Conservation (phyloP, 2,888 invertebrate species). For the Choristoneura rosaceana region DNA sequence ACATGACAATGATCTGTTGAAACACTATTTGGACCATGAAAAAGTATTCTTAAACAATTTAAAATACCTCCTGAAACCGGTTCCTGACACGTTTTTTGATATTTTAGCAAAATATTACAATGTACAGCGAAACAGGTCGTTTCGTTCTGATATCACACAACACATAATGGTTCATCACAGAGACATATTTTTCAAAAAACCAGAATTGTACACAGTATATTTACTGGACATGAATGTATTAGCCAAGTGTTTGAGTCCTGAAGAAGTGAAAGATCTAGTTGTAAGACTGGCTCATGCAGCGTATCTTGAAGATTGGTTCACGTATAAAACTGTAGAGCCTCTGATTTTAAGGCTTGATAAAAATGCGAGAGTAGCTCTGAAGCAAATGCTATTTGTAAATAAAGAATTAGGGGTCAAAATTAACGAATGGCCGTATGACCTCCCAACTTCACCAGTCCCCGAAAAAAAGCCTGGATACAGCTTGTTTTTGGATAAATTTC, state of each 20-base stretch:
- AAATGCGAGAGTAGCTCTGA: slow-evolving; percentile 16
- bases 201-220: slow-evolving; percentile 31
- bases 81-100: slow-evolving; percentile 20
- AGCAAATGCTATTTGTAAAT: slow-evolving; percentile 27
- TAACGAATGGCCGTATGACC: slow-evolving; percentile 27
- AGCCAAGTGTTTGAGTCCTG: slow-evolving; percentile 14
- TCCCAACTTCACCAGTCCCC: slow-evolving; percentile 14
- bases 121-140: neutral
- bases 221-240: slow-evolving; percentile 18
- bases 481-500: slow-evolving; percentile 15
- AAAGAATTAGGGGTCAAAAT: slow-evolving; percentile 17
- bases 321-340: slow-evolving; percentile 30
- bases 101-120: slow-evolving; percentile 24
- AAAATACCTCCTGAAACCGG: slow-evolving; percentile 22
- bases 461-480: slow-evolving; percentile 11
- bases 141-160: slow-evolving; percentile 19
- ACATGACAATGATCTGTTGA: slow-evolving; percentile 3
- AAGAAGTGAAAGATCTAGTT: slow-evolving; percentile 23
- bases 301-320: slow-evolving; percentile 24
- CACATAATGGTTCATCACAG: slow-evolving; percentile 20
- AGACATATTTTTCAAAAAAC: slow-evolving; percentile 16
- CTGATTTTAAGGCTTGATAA: slow-evolving; percentile 27
- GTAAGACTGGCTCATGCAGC: slow-evolving; percentile 31
- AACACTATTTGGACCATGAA: slow-evolving; percentile 17
- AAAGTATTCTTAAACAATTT: slow-evolving; percentile 5